phyloP scores from a whole-genome alignment of 2,113 vertebrate species.

The Aphelocoma coerulescens region DNA sequence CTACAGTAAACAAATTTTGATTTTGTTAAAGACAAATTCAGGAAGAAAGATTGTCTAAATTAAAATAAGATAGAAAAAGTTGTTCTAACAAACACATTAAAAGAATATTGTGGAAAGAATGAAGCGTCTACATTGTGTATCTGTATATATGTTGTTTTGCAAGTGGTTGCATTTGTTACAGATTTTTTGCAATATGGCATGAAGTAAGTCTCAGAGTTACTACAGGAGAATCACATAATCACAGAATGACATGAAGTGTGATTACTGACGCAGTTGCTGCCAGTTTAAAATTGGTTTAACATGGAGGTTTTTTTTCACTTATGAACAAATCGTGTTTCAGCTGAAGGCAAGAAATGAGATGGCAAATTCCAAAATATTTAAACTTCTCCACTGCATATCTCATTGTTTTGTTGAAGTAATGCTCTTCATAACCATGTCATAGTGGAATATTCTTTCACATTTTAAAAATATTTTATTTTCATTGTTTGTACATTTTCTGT shows the following conservation, averaged over 20 bases:
- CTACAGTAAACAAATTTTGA: not conserved
- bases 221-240: not conserved
- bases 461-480: not conserved
- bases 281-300: not conserved
- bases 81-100: not conserved
- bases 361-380: not conserved
- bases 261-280: not conserved
- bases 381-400: not conserved
- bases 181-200: not conserved
- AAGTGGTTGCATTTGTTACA: not conserved
- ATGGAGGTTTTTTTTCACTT: not conserved
- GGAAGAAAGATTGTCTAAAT: not conserved
- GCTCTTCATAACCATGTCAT: not conserved
- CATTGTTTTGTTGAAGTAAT: not conserved
- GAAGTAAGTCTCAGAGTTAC: not conserved
- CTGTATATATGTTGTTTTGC: not conserved
- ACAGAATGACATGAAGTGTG: not conserved
- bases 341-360: not conserved
- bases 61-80: not conserved
- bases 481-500: not conserved
- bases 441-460: not conserved
- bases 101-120: not conserved
- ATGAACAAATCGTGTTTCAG: not conserved
- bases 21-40: not conserved
- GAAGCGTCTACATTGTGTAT: not conserved